A percentile compares a stretch with the other conserved stretches of the same genome.
Conservation (phyloP, 2,888 invertebrate genomes). For the Drosophila subquinaria region DNA sequence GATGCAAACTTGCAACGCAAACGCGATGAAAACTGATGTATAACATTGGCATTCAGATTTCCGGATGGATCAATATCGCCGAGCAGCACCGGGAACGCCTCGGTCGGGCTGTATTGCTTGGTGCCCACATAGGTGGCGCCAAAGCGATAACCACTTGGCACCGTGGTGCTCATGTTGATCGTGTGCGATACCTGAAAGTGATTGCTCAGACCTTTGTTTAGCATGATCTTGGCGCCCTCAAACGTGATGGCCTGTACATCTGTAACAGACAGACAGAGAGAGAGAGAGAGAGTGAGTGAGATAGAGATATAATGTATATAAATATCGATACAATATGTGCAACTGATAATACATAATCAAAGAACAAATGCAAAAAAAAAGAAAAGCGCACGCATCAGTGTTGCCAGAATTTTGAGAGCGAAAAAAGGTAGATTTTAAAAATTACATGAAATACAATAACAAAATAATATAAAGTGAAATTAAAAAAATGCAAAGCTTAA, state of each 20-base stretch:
- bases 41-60: conserved; percentile 97
- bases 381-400: background rate
- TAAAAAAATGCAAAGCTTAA: no score
- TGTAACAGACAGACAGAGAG: conserved; percentile 83
- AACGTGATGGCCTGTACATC: conserved; percentile 98
- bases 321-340: conserved; percentile 11
- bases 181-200: conserved; percentile 99
- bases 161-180: conserved; percentile 94
- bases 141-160: conserved; percentile 96
- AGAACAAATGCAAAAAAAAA: conserved; percentile 15
- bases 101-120: conserved; percentile 94
- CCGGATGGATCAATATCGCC: conserved; percentile 98
- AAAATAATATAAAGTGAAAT: background rate
- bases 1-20: conserved; percentile 94
- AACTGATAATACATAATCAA: conserved; percentile 71
- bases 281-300: conserved; percentile 4
- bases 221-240: conserved; percentile 97
- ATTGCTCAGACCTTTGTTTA: conserved; percentile 98
- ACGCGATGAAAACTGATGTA: conserved; percentile 94
- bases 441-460: background rate
- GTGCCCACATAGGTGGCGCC: conserved; percentile 99
- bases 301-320: conserved; percentile 8
- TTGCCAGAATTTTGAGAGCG: background rate
- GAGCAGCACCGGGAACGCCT: conserved; percentile 96
- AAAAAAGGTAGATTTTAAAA: background rate